Conservation (phyloP, 2,797 vertebrate genomes). For the Coracias cyanogaster region DNA sequence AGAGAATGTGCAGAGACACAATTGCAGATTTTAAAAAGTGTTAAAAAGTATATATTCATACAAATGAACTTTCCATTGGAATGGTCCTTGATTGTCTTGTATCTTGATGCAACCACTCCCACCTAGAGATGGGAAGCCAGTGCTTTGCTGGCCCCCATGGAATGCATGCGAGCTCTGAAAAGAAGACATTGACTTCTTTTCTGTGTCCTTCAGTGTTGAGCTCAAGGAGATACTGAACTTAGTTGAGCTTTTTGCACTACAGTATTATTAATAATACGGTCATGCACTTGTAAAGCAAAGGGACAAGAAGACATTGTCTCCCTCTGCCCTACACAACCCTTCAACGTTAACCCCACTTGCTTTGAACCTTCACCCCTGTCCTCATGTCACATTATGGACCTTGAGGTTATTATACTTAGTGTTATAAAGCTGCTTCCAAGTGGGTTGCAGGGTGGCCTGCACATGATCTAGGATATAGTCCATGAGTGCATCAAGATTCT, state of each 20-base stretch:
- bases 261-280: not conserved
- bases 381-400: not conserved
- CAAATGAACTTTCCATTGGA: not conserved
- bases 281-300: not conserved
- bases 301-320: not conserved
- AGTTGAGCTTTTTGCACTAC: not conserved
- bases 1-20: not conserved
- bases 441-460: not conserved
- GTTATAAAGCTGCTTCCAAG: not conserved
- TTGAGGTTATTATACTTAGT: not conserved
- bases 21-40: not conserved
- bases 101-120: not conserved
- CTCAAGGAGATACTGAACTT: accelerated
- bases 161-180: not conserved
- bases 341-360: not conserved
- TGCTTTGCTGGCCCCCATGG: not conserved
- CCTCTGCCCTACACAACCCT: not conserved
- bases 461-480: not conserved
- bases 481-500: not conserved
- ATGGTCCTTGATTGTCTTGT: not conserved
- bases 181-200: not conserved
- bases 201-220: not conserved
- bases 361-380: not conserved
- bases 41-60: too few relatives aligned
- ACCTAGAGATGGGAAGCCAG: not conserved